Base-by-base conservation (phyloP, 2,797 vertebrate genomes). In the Atherinosoma microstoma region DNA sequence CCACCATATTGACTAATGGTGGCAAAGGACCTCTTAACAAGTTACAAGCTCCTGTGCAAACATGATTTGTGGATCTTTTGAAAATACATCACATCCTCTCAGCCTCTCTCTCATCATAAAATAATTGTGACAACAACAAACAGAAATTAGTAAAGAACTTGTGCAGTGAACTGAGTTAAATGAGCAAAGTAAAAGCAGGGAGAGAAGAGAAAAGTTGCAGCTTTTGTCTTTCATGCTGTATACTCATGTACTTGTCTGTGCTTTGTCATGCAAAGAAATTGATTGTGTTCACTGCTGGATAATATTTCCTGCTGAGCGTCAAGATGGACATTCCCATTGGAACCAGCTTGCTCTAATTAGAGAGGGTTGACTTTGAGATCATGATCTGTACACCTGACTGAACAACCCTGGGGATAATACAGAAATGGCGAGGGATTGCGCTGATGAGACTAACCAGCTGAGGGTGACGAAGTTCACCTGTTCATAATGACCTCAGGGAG, bases 261-360 rank as follows among this genome's bases (percentile, higher is more conserved):
- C 38, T 67, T 53, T 71, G 20, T 70, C 34, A 68, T 53, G 75
- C 45, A 54, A 42, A 49, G 53, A 71, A 82, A 70, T 15, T 62
- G 27, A 64, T 54, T 42, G 53, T 66, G 30, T 62, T 66, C 27
- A 3, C 54, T 15, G 58, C 34, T 60, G 24, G 67, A 73, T 73
- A 66, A 59, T 64, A 35, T 75, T 77, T 84, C 87, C 84, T 73
- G 75, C 83, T 16, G 62, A 64, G 79, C 83, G 65, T 85, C 80
- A 82, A 90, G 84, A 89, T 80, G 84, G 89, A 79, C 78, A 79
- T 76, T 77, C n/a, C 70, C 69, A 79, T 78, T 69, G 82, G 74
- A 88, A 83, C 67, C 2, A 30, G 38, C 74, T 38, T 58, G 65
- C 56, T 45, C 73, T 90, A 91, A 93, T 90, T 90, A 91, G 84